Evolutionary conservation across 2,797 vertebrate genomes (phyloP).

Genomic region (Sebastes minor): DNA sequence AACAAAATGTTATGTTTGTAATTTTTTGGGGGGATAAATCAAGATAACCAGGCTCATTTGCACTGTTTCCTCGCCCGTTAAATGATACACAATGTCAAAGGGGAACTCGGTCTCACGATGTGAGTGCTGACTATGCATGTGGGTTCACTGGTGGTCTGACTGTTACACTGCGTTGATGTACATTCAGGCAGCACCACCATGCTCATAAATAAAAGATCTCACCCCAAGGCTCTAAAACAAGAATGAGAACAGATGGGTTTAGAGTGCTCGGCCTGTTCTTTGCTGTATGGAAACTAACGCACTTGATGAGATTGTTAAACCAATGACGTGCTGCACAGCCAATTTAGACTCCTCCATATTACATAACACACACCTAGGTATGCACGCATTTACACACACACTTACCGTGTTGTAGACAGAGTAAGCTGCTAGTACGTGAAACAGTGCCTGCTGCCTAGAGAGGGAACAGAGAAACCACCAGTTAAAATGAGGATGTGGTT

Average conservation of each 20-base stretch:
- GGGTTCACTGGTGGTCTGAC: constrained; percentile 15
- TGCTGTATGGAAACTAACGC: constrained; percentile 2
- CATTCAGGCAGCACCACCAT: constrained; percentile 26
- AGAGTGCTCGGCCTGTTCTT: constrained; percentile 12
- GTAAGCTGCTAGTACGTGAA: constrained; percentile 90
- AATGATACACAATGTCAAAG: neutral
- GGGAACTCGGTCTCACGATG: neutral
- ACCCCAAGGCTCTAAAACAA: constrained; percentile 12
- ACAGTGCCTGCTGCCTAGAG: constrained; percentile 90
- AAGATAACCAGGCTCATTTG: neutral
- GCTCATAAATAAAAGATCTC: constrained; percentile 62
- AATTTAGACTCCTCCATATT: constrained; percentile 22
- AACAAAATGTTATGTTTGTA: neutral
- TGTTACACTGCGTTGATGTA: constrained; percentile 17
- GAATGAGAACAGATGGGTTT: constrained; percentile 34
- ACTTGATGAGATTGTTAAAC: neutral
- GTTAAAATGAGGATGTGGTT: constrained; percentile 33
- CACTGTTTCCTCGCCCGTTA: neutral
- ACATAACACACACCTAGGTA: constrained; percentile 28
- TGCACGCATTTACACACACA: constrained; percentile 3
- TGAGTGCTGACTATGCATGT: neutral
- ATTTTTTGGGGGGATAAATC: neutral
- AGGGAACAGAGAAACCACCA: constrained; percentile 46
- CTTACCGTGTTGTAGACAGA: constrained; percentile 94
- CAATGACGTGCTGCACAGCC: neutral